Evolutionary conservation across 1,140 invertebrate genomes (phyloP).

Genomic region (Euschistus heros): DNA sequence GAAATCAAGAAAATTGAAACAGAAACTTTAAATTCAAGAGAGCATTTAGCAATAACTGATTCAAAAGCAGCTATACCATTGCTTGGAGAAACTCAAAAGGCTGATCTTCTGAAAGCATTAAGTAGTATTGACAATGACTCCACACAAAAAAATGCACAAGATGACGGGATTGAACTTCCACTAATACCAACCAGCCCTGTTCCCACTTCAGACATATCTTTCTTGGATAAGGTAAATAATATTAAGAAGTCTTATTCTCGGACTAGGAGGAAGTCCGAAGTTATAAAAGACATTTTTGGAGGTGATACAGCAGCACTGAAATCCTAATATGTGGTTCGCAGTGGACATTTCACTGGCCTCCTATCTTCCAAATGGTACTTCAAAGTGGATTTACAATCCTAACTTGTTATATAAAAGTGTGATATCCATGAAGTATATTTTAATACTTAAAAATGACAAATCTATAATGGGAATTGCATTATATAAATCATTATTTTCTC

Average conservation of each 20-base stretch:
- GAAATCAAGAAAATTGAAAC: neutral
- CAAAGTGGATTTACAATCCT: too few relatives aligned
- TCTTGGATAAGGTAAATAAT: neutral
- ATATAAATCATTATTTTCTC: too few relatives aligned
- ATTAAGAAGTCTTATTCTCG: neutral
- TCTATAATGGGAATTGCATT: too few relatives aligned
- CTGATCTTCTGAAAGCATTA: conserved; percentile 18
- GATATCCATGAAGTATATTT: too few relatives aligned
- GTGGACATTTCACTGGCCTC: neutral
- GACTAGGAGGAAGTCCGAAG: neutral
- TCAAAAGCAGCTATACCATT: neutral
- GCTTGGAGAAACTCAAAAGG: conserved; percentile 7
- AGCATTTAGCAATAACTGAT: neutral
- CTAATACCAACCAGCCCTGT: too few relatives aligned
- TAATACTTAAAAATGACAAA: too few relatives aligned
- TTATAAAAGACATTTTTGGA: conserved; percentile 5
- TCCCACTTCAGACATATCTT: too few relatives aligned
- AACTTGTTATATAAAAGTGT: too few relatives aligned
- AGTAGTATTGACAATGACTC: conserved; percentile 12
- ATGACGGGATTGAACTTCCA: neutral
- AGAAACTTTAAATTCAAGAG: neutral
- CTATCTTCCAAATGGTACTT: neutral
- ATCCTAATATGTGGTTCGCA: too few relatives aligned
- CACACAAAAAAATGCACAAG: neutral
- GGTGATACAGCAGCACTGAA: neutral